Base-by-base conservation (phyloP, 1,140 invertebrate genomes). In the Tachypleus tridentatus region DNA sequence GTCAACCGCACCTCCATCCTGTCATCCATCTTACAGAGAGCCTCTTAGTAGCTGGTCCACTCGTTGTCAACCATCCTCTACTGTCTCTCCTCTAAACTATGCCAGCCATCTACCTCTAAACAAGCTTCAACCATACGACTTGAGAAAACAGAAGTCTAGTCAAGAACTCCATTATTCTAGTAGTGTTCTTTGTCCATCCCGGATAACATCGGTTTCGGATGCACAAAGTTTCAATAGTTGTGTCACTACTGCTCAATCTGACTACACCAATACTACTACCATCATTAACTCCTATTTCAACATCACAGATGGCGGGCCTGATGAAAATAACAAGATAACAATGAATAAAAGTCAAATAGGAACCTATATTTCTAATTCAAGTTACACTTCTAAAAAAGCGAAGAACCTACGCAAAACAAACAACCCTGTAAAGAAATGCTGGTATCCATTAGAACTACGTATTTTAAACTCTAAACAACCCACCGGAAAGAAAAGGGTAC, bases 401-500 rank as follows among this genome's bases (percentile, higher is more conserved):
- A 75, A 81, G 52, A 82, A 85, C 63, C 78, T 85, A 52, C 80
- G 88, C 49, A 93, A 94, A 74, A 84, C 88, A 1, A 83, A 86
- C 11, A 89, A 89, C 49, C 90, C 91, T 3, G 86, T 89, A 5
- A 96, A 95, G 77, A 82, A 91, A 10, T 87, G 91, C 51, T 97
- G 93, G 92, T 88, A 89, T 60, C 93, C 94, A 0, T 82, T 90
- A 1, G 91, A 93, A 71, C 77, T 93, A 64, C 90, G 90, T 4
- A 91, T 88, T 0, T 87, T 92, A 69, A 89, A 92, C 64, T 92
- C 93, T 60, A 95, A 94, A 75, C 91, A 91, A 0, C 84, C 89
- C 0, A 91, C 90, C 2, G 91, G 91, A 0, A 96, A 96, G 78
- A 97, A 98, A 75, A 83, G 97, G 66, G 97, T 99, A 4, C 91